Evolutionary conservation across 2,888 invertebrate genomes (phyloP), one percentile per base, ranked within the genome.

Genomic region (Drosophila buzzatii): DNA sequence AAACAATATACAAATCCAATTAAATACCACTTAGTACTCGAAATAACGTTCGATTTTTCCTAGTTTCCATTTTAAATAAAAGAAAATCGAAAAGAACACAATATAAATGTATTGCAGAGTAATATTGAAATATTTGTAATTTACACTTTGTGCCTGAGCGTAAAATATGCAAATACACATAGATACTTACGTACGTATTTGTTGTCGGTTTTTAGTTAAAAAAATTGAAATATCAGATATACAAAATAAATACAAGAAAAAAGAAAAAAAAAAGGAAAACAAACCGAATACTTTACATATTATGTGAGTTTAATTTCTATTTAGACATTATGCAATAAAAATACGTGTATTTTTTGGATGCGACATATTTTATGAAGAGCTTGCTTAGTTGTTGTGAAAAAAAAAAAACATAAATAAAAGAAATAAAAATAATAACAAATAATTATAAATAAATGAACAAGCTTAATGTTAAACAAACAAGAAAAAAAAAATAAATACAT

Each of bases 71-170:
- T 70, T 35, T 27, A 59, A 45, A 31, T 5, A 33, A 41, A 10
- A 56, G 9, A 52, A 58, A 42, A 14, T 12, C 18, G 41, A 56
- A 41, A 18, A 33, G 51, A 52, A 53, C n/a, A n/a, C 52, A 57
- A 20, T 10, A 62, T 23, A 37, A 62, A 56, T 63, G 64, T 70
- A 80, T 76, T 62, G 69, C 69, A 65, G 70, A 67, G 73, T 76
- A 72, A 73, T 64, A 79, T 70, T 69, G 68, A 77, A 73, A 89
- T 77, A 89, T 89, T 85, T 88, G 90, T 86, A 90, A 90, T 88
- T 91, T 91, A 91, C 91, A 91, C 91, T 91, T 91, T 91, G 91
- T 91, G 91, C 91, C 91, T 91, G 87, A 92, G 84, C 88, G 90
- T 83, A 79, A 85, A 58, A 89, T 86, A 88, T 86, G 85, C 80